These are phyloP conservation scores for Trichogramma pretiosum DNA, from an alignment of 1,140 invertebrate genomes.

Conservation along the genomic window DNA sequence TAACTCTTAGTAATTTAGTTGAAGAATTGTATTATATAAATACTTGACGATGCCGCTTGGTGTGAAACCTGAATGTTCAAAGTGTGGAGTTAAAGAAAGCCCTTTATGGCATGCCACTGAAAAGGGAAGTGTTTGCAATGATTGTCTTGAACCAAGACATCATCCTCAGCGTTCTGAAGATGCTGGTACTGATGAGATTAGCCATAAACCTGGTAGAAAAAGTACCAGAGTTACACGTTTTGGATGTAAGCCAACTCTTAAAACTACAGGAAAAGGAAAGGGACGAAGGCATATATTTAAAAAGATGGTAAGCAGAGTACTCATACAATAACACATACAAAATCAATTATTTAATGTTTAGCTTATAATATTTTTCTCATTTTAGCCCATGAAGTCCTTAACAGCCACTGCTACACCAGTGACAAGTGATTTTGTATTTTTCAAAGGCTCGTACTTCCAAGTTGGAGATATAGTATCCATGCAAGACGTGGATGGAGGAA, in stretches of 20 bases:
- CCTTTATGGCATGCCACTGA: constrained; percentile 57
- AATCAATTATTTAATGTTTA: too few species aligned
- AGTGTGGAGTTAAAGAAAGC: constrained; percentile 52
- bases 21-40: too few species aligned
- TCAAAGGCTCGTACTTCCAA: constrained; percentile 80
- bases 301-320: constrained; percentile 54
- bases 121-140: constrained; percentile 49
- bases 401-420: constrained; percentile 69
- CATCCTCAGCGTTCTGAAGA: constrained; percentile 35
- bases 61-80: constrained; percentile 51
- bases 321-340: too few species aligned
- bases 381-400: constrained; percentile 66
- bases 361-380: constrained; percentile 11
- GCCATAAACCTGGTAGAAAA: constrained; percentile 43
- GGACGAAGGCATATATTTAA: constrained; percentile 73
- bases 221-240: constrained; percentile 46
- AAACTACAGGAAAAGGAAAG: constrained; percentile 56
- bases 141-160: constrained; percentile 1
- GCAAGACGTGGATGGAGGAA: constrained; percentile 64
- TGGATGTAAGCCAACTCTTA: constrained; percentile 19
- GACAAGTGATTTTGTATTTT: constrained; percentile 72
- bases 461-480: constrained; percentile 85
- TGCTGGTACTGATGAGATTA: constrained; percentile 29
- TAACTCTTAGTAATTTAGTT: too few species aligned
- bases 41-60: constrained; percentile 53